Percentiles rank a stretch among this genome's conserved stretches.
Conservation (phyloP, 2,113 vertebrate species). For the Candoia aspera region DNA sequence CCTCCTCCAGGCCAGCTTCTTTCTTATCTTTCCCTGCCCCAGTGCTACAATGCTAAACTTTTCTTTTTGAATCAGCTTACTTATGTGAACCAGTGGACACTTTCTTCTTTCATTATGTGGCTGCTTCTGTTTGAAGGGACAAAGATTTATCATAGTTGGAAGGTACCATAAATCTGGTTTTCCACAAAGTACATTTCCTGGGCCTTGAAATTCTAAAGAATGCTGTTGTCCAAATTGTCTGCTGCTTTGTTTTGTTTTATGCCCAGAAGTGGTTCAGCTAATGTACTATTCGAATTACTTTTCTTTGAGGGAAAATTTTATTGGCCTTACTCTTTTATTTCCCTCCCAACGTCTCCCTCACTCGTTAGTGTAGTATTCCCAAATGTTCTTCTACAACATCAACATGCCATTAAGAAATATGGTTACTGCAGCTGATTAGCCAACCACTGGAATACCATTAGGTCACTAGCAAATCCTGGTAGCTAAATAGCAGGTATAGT, state of each 20-base stretch:
- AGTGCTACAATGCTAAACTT: constrained; percentile 38
- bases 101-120: constrained; percentile 36
- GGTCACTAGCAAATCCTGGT: constrained; percentile 13
- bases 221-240: constrained; percentile 36
- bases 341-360: constrained; percentile 26
- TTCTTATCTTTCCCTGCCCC: not conserved
- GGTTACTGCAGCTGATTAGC: constrained; percentile 28
- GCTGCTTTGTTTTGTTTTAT: constrained; percentile 8
- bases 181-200: constrained; percentile 28
- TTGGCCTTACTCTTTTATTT: constrained; percentile 43
- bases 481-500: constrained; percentile 18
- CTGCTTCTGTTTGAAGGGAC: constrained; percentile 28
- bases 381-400: constrained; percentile 44
- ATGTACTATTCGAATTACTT: constrained; percentile 40
- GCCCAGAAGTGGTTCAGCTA: constrained; percentile 32
- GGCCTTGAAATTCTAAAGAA: constrained; percentile 49
- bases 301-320: constrained; percentile 23
- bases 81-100: constrained; percentile 18
- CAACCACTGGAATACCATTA: constrained; percentile 7
- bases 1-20: constrained; percentile 16
- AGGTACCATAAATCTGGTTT: constrained; percentile 30
- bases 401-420: constrained; percentile 36
- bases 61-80: constrained; percentile 30
- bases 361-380: constrained; percentile 37
- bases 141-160: constrained; percentile 38